Evolutionary conservation across 1,140 invertebrate genomes (phyloP).

Genomic region (Drosophila busckii): DNA sequence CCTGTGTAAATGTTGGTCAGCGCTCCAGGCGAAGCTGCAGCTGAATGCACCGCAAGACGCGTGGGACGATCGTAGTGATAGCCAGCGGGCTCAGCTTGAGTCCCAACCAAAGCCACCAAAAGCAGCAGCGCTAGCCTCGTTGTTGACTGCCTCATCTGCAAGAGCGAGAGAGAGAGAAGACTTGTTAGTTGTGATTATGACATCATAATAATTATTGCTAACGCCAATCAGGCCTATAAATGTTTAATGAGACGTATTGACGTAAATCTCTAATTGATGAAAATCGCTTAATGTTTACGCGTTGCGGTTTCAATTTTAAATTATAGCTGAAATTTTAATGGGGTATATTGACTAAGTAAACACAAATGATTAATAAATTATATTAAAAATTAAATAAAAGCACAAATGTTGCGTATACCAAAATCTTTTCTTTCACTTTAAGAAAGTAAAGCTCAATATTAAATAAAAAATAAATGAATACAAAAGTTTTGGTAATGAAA

Average conservation of each 20-base stretch:
- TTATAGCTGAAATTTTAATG: not conserved
- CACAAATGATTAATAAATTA: not conserved
- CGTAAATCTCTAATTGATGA: conserved; percentile 55
- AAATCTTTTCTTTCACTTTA: no score
- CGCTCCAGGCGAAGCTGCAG: conserved; percentile 12
- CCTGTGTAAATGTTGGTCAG: conserved; percentile 24
- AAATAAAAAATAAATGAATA: no score
- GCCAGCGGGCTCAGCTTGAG: conserved; percentile 29
- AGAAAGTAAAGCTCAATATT: no score
- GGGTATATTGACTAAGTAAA: conserved; percentile 3
- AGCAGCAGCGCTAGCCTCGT: conserved; percentile 24
- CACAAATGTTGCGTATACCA: no score
- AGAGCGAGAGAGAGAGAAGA: not conserved
- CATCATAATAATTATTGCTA: conserved; percentile 48
- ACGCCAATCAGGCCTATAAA: conserved; percentile 57
- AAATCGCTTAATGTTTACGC: conserved; percentile 42
- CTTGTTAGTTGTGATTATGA: no score
- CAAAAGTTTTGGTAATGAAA: no score
- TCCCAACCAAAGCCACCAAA: not conserved
- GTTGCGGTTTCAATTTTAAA: conserved; percentile 1
- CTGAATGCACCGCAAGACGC: conserved; percentile 24
- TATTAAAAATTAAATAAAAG: no score
- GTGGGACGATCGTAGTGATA: conserved; percentile 63
- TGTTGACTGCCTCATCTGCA: conserved; percentile 34
- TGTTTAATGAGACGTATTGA: conserved; percentile 56